Evolutionary conservation across 2,113 vertebrate genomes (phyloP), one percentile per base, ranked within the genome.

Genomic region (Casuarius casuarius): DNA sequence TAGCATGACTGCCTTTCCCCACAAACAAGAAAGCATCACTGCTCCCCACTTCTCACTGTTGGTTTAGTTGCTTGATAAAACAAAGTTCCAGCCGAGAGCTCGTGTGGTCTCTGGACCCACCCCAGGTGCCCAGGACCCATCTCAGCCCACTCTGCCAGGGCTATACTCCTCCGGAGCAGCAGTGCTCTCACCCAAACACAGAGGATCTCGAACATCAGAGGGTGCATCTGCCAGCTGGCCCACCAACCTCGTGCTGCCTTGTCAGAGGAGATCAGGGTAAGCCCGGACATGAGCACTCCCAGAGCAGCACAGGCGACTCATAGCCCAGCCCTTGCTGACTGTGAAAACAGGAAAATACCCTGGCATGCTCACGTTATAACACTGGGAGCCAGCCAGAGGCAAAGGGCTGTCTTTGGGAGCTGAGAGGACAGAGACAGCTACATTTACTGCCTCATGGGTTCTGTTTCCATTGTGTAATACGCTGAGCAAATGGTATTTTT

Each of bases 311-410:
- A 52, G 2, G 22, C 11, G 46, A 31, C 15, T 59, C 13, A 12
- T 1, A 0, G 1, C 11, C 29, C 18, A 40, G 9, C 6, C 7
- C 61, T 44, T 4, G 0, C n/a, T 46, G 66, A 52, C 22, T 7
- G 3, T 15, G 11, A 23, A 25, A 70, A 95, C n/a, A 63, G 14
- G 4, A 19, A 76, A 66, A 19, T 1, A 4, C 40, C 22, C 5
- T 48, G 14, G 11, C 61, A 44, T 4, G 18, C 35, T 81, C 18
- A 29, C 4, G 8, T 2, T n/a, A 7, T 26, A 66, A n/a, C 23
- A 12, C 16, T 10, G 13, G 56, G 17, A 86, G 52, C 28, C 26
- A 83, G 42, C 12, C 54, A 40, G 14, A 21, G 7, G 14, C 25
- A 84, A 66, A 9, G 17, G 40, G 18, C 10, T 1, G 0, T 26